Evolutionary conservation across 2,888 invertebrate species (phyloP), one percentile per base, ranked within the genome.

Genomic region (Brenthis daphne): DNA sequence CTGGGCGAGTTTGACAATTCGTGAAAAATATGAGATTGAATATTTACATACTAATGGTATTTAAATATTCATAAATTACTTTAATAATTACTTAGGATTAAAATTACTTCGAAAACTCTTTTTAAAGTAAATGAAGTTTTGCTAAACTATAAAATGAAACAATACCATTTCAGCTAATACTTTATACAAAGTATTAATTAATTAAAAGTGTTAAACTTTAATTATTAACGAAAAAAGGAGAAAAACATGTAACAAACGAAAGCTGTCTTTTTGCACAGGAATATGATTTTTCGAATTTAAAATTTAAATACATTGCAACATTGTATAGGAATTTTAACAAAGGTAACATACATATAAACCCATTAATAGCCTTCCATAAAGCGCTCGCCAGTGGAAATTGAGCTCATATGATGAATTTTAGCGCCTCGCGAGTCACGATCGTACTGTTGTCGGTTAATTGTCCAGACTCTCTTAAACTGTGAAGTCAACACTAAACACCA

Each of bases 401-500:
- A 67, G 50, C 67, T 56, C 24, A 47, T 64, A 54, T 53, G 61
- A 67, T 57, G 61, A 56, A 63, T 63, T 67, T 67, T 57, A 67
- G 51, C 61, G 63, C 67, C 56, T 67, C 63, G 51, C 50, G 61
- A 67, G 29, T 50, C 61, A 56, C 57, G 51, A 51, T 33, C 57
- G 56, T 66, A 57, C 63, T 57, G 65, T 66, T 53, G 69, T 57
- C 48, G 16, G 57, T 65, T 69, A 69, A 69, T 69, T 69, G 69
- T 69, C 67, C 70, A 74, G 75, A 74, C 74, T 77, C 79, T 69
- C 66, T 78, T 77, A 79, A 78, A 80, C 80, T 76, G 82, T 77
- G 78, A 83, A 85, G 80, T 82, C 78, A 77, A 76, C 81, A 81
- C 81, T 85, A 84, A 83, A 82, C 79, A 77, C 75, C 64, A 75